Conservation (phyloP, 37 sponge, comb jelly and placozoan genomes). For the Oopsacas minuta region DNA sequence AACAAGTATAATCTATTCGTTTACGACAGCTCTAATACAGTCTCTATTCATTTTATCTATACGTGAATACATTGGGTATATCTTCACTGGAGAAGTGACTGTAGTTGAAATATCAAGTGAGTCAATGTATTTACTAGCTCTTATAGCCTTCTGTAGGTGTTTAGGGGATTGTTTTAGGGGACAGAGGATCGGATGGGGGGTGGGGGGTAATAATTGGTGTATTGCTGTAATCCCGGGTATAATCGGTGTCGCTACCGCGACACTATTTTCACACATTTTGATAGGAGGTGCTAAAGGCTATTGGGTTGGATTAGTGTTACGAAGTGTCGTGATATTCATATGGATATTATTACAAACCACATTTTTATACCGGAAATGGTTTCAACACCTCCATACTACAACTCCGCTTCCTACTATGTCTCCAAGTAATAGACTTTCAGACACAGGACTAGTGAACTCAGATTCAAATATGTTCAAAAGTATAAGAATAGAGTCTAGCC, state of each 20-base stretch:
- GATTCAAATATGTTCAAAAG: neutral
- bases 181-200: neutral
- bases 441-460: neutral
- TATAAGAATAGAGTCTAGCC: neutral
- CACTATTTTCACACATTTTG: neutral
- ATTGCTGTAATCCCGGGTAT: neutral
- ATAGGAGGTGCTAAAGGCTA: neutral
- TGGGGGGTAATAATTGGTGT: neutral
- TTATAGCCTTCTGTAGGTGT: neutral
- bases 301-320: neutral
- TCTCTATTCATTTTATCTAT: neutral
- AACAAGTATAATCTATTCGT: neutral
- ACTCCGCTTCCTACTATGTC: neutral
- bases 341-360: neutral
- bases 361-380: neutral
- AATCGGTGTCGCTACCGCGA: neutral
- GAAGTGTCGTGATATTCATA: neutral
- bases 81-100: neutral
- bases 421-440: neutral
- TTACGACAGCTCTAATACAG: neutral
- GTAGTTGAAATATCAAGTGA: neutral
- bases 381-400: neutral
- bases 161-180: neutral
- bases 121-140: neutral
- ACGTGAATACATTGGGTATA: neutral